Evolutionary conservation across 2,797 vertebrate genomes (phyloP).

Genomic region (Carapus acus): DNA sequence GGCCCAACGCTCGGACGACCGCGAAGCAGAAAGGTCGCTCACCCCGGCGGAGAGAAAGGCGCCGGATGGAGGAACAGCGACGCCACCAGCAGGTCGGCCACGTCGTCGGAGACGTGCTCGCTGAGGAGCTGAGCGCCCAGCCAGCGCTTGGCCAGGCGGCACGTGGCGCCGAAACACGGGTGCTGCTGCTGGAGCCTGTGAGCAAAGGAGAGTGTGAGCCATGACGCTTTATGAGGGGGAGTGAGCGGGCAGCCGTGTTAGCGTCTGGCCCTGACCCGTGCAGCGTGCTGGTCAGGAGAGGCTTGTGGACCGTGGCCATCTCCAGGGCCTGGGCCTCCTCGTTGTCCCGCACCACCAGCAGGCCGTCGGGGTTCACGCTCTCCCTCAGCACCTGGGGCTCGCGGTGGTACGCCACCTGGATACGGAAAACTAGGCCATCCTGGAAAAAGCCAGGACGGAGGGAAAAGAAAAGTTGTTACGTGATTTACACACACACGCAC

Average conservation of each 20-base stretch:
- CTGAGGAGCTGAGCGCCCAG: conserved; percentile 85
- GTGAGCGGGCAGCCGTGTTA: too few species aligned
- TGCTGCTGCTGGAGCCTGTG: conserved; percentile 91
- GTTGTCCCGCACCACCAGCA: conserved; percentile 83
- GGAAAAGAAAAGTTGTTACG: too few species aligned
- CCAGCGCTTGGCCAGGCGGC: conserved; percentile 94
- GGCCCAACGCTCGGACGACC: not conserved
- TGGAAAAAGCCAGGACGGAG: conserved; percentile 43
- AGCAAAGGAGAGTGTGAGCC: not conserved
- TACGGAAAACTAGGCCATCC: conserved; percentile 87
- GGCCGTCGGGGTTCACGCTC: conserved; percentile 75
- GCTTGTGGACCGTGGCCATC: conserved; percentile 78
- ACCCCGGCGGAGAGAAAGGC: conserved; percentile 87
- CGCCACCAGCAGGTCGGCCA: conserved; percentile 86
- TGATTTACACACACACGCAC: too few species aligned
- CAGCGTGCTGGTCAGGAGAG: conserved; percentile 86
- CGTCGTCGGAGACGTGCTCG: conserved; percentile 77
- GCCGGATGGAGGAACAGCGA: conserved; percentile 87
- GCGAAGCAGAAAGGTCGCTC: conserved; percentile 25
- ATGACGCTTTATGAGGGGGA: too few species aligned
- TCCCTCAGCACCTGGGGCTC: conserved; percentile 89
- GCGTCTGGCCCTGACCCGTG: conserved; percentile 78
- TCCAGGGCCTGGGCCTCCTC: conserved; percentile 83
- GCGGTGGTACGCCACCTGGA: conserved; percentile 89
- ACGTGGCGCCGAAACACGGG: conserved; percentile 79